Evolutionary conservation across 2,797 vertebrate species (phyloP), one percentile per base, ranked within the genome.

Genomic region (Anomalospiza imberbis): DNA sequence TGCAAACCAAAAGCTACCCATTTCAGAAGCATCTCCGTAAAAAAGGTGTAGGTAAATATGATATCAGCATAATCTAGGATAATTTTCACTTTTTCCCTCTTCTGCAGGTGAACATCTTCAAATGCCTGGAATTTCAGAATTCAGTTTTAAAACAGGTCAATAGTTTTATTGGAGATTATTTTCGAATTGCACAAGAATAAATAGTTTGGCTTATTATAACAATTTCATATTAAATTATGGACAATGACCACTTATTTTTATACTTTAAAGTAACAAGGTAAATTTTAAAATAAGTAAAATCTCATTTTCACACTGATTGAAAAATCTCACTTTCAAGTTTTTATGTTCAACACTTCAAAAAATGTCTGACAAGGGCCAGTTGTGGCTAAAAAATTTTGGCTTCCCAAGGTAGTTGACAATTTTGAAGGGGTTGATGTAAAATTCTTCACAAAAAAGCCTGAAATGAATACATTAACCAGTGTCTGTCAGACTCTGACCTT

Each of bases 1-100:
- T 40, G 38, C 50, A 98, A 98, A 79, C 98, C 98, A 60, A 97
- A 97, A 89, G 98, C 97, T n/a, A 98, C 85, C 98, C 97, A 98
- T 61, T 98, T 98, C 77, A 98, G 93, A 93, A 93, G 78, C 97
- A 98, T 98, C 92, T 98, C 98, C 89, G 63, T 55, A 20, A 97
- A 95, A 93, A 98, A 98, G 80, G 97, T 95, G 57, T 94, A 96
- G 44, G 97, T 97, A 89, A 98, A 98, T 67, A 98, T 48, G 26
- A 34, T 75, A 51, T 98, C 98, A 26, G 97, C 97, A 79, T 80
- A 97, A 1, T 81, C 77, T 5, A 98, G 89, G 29, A 98, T 32
- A 4, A 6, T 44, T 92, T 91, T 50, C 55, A 98, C 75, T 2
- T 24, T 91, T 51, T 18, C 12, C 26, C 38, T 88, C 0, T 42